Evolutionary conservation across 2,113 vertebrate genomes (phyloP), one percentile per base, ranked within the genome.

Genomic region (Mormyrus lacerda): DNA sequence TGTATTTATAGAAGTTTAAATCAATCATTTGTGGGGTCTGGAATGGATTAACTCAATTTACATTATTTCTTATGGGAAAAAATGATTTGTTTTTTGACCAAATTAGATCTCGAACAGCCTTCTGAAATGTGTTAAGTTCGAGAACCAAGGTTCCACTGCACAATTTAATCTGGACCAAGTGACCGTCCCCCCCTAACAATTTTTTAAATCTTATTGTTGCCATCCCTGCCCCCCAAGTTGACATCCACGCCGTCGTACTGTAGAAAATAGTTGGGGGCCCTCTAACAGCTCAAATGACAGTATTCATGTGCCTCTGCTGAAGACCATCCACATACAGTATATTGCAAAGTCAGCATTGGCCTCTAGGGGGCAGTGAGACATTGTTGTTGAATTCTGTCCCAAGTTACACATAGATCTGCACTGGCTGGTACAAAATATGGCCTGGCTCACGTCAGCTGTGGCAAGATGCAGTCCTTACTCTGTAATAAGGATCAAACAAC

Each of bases 301-400:
- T 65, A 27, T 69, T 13, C 21, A n/a, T 9, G 55, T n/a, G 24
- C 55, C 24, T 61, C 55, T 61, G 55, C 24, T 61, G 11, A 13
- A 69, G 27, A 79, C 73, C 73, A 42, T 17, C 8, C 73, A 79
- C 39, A 79, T 79, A 42, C 35, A 31, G n/a, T 31, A 31, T 69
- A 79, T 42, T 42, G 73, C 13, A 79, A 79, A 39, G 35, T 50
- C 35, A 58, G 6, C 10, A 83, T 8, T 45, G 51, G 51, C 79
- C 76, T 89, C 48, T 61, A 44, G 79, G 76, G 39, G 76, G 88
- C 88, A 50, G 73, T 50, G 21, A 24, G 24, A 84, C 79, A 89
- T 61, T 55, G 51, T 19, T 31, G 35, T 31, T 58, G 24, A 85
- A 61, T 42, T 89, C 17, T 55, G 35, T 55, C 48, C 21, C 10